Base-by-base conservation (phyloP, 1,140 invertebrate species). In the Asbolus verrucosus region DNA sequence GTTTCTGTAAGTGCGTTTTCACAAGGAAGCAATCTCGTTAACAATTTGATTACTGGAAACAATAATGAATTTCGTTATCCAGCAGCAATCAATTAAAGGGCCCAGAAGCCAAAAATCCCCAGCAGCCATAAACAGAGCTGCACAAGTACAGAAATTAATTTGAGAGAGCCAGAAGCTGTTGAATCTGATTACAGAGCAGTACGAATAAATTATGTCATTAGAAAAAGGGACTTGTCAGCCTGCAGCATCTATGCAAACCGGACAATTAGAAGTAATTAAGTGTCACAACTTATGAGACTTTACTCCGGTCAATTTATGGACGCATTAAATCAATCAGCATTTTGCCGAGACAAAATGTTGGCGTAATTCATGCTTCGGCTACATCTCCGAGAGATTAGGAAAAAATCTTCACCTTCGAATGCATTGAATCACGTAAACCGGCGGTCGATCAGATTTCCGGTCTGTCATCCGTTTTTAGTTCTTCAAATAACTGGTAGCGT, bases 201-300 rank as follows among this genome's bases (percentile, higher is more conserved):
- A 36, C 41, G 61, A 63, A 63, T 63, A 31, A 63, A 63, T 39
- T 63, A 63, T 63, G 61, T 63, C 61, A 63, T 63, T 63, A 41
- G 24, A 63, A 63, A 39, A 18, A 63, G 61, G 61, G 19, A 63
- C 33, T 27, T 63, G 61, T 63, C 61, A 31, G 61, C 31, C 33
- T 19, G 33, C 6, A 41, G 31, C 61, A 16, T 62, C 30, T 62
- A 62, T 62, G 61, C 33, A 63, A 41, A 63, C 14, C 14, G 11
- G 9, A 63, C 61, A 30, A 39, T 63, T 31, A 24, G 15, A 41
- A 39, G 36, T 63, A 63, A 63, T 63, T 63, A 63, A 63, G 14
- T 63, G 61, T 63, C 61, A 63, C 61, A 63, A 63, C 33, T 33
- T 39, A n/a, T 63, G 61, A 21, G 36, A 31, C 14, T n/a, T n/a